Percentiles rank a stretch among this genome's conserved stretches.
Evolutionary conservation across 2,888 invertebrate species (phyloP).

Genomic region (Auanema freiburgensis): DNA sequence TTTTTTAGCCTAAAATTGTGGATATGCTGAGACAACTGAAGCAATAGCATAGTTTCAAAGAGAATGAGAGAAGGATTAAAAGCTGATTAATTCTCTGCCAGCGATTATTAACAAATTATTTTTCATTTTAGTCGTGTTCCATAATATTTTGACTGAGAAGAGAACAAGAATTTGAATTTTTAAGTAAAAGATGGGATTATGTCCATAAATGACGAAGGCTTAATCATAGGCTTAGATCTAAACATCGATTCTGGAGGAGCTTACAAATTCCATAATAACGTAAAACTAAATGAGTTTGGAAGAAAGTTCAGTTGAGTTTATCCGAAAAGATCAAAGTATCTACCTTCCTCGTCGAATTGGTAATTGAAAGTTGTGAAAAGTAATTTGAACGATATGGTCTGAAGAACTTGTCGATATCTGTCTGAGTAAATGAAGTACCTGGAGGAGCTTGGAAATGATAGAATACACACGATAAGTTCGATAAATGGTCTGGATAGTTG

Average conservation of each 20-base stretch:
- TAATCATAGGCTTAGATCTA: neutral
- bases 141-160: constrained; percentile 9
- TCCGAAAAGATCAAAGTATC: constrained; percentile 2
- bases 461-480: constrained; percentile 30
- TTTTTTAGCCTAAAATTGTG: too few relatives aligned
- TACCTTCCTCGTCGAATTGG: constrained; percentile 32
- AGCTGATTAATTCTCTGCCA: too few relatives aligned
- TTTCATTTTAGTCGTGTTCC: neutral
- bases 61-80: too few relatives aligned
- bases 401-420: too few relatives aligned
- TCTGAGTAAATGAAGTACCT: too few relatives aligned
- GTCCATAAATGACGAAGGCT: too few relatives aligned
- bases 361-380: constrained; percentile 33
- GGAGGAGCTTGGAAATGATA: constrained; percentile 40
- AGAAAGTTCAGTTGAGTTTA: neutral
- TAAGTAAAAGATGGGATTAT: too few relatives aligned
- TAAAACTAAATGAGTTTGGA: too few relatives aligned
- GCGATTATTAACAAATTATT: too few relatives aligned
- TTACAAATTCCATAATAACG: neutral
- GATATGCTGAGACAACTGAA: too few relatives aligned
- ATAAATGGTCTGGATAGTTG: constrained; percentile 32
- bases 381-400: constrained; percentile 31
- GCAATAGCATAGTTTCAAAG: too few relatives aligned
- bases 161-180: neutral
- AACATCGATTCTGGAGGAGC: neutral